Percentiles rank a stretch among this genome's conserved stretches.
Conservation (phyloP, 2,888 invertebrate genomes). For the Caenorhabditis imperialis region DNA sequence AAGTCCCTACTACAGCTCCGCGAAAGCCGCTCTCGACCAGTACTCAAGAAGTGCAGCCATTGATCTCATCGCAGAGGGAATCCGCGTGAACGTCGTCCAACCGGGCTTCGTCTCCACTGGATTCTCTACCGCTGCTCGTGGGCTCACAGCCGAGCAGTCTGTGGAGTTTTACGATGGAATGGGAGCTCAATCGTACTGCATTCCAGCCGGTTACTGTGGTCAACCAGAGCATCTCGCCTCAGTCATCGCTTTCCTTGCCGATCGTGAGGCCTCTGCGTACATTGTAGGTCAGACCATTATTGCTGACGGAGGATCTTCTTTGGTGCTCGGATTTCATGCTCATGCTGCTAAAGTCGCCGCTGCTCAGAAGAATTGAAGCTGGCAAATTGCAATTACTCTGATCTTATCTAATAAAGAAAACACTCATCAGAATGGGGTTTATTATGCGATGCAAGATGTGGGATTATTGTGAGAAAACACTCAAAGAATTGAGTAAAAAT, state of each 20-base stretch:
- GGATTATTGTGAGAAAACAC: no score
- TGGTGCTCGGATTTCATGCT: slow-evolving; percentile 23
- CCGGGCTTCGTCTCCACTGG: slow-evolving; percentile 33
- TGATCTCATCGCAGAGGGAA: slow-evolving; percentile 21
- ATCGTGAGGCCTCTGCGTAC: slow-evolving; percentile 37
- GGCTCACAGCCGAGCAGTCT: slow-evolving; percentile 4
- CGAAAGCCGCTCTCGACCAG: slow-evolving; percentile 42
- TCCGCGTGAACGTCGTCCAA: slow-evolving; percentile 40
- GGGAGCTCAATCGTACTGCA: slow-evolving; percentile 12
- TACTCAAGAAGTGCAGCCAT: slow-evolving; percentile 26
- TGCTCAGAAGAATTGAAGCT: no score
- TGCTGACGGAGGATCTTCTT: slow-evolving; percentile 51
- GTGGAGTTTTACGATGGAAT: slow-evolving; percentile 2
- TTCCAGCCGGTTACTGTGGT: slow-evolving; percentile 34
- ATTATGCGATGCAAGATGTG: no score
- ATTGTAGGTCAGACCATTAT: slow-evolving; percentile 56
- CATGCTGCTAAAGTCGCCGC: background rate
- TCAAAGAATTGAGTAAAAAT: no score
- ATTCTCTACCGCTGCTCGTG: slow-evolving; percentile 9
- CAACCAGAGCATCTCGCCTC: slow-evolving; percentile 49
- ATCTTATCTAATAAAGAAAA: no score
- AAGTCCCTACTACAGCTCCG: slow-evolving; percentile 23
- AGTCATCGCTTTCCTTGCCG: slow-evolving; percentile 52
- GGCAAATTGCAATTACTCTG: no score
- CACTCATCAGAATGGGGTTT: no score